Percentiles rank a stretch among this genome's conserved stretches.
These are phyloP conservation scores for Rotaria macrura DNA, from an alignment of 2,888 invertebrate genomes.

Conservation along the genomic window DNA sequence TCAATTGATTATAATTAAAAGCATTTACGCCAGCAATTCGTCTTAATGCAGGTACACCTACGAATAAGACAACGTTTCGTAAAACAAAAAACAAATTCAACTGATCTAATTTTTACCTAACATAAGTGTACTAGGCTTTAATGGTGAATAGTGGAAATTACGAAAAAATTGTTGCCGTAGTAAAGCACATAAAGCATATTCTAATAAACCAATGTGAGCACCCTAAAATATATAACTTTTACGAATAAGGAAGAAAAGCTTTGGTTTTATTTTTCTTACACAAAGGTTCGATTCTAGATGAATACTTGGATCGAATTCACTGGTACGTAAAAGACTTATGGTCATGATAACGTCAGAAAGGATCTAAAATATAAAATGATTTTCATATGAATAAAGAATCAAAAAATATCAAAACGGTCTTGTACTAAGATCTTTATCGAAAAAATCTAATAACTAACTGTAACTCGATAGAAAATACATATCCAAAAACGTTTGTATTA, in stretches of 20 bases:
- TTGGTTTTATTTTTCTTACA: not conserved
- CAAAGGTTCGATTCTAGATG: not conserved
- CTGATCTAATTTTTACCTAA: not conserved
- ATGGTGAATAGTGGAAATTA: constrained; percentile 14
- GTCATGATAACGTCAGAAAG: not conserved
- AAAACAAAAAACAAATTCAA: not conserved
- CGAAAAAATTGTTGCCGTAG: constrained; percentile 18
- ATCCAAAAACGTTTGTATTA: too few relatives aligned
- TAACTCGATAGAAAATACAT: too few relatives aligned
- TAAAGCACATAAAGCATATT: constrained; percentile 4
- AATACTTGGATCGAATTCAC: not conserved
- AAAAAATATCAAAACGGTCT: too few relatives aligned
- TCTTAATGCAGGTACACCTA: not conserved
- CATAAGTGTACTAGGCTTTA: constrained; percentile 9
- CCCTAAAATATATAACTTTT: not conserved
- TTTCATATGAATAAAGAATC: too few relatives aligned
- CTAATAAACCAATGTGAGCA: constrained; percentile 3
- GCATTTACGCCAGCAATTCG: not conserved
- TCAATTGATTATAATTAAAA: not conserved
- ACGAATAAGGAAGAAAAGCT: too few relatives aligned
- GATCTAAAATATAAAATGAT: not conserved
- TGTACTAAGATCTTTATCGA: too few relatives aligned
- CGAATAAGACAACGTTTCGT: not conserved
- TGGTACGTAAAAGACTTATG: not conserved
- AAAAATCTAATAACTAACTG: too few relatives aligned